Percentiles rank a stretch among this genome's conserved stretches.
phyloP scores from a whole-genome alignment of 2,888 invertebrate species.

The Galeruca laticollis region DNA sequence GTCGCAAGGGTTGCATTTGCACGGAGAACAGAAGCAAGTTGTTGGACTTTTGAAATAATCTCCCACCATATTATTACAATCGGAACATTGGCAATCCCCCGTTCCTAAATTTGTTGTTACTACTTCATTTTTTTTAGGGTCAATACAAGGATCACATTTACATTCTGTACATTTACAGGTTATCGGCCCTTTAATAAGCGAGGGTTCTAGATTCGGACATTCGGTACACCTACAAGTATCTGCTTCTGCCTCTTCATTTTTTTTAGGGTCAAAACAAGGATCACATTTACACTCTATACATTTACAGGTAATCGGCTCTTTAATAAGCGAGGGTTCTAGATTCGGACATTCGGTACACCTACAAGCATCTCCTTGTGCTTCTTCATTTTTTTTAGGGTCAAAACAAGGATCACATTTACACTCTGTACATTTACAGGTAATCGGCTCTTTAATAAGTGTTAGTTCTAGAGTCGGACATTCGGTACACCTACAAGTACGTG shows the following conservation, averaged over 20 bases:
- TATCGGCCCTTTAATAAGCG: neutral
- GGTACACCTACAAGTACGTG: neutral
- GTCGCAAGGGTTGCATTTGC: neutral
- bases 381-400: neutral
- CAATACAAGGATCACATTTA: neutral
- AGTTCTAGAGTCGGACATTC: neutral
- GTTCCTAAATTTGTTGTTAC: neutral
- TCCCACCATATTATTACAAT: neutral
- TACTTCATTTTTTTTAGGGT: no score
- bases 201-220: neutral
- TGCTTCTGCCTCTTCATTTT: neutral
- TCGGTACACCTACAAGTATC: neutral
- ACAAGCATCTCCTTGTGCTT: neutral
- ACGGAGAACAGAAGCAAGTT: neutral
- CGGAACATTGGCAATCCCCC: neutral
- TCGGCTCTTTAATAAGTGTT: neutral
- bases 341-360: neutral
- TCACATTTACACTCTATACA: neutral
- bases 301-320: neutral
- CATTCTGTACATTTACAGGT: neutral
- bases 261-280: neutral
- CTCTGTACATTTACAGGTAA: neutral
- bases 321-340: neutral
- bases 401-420: neutral
- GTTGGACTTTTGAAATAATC: neutral